These are phyloP conservation scores for Steromphala cineraria DNA, from an alignment of 2,888 invertebrate species.

Conservation along the genomic window DNA sequence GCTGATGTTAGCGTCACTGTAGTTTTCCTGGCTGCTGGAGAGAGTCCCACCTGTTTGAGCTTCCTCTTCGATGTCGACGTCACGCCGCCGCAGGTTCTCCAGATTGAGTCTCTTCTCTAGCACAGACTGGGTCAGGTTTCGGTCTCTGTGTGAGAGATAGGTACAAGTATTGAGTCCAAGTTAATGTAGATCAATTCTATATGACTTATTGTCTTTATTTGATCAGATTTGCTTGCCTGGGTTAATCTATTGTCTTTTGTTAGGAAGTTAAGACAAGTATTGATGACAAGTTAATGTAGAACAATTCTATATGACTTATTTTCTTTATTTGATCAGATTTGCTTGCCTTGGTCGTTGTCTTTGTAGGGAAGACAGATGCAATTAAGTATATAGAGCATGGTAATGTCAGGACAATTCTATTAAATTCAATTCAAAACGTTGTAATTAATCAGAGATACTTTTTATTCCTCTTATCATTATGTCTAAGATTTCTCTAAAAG, in stretches of 20 bases:
- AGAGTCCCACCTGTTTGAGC: slow-evolving; percentile 51
- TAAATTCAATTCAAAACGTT: no score
- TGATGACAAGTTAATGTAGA: no score
- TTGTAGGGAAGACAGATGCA: no score
- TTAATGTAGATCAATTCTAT: background rate
- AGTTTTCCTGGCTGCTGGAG: slow-evolving; percentile 45
- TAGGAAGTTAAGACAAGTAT: no score
- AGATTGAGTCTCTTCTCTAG: slow-evolving; percentile 70
- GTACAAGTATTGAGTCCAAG: background rate
- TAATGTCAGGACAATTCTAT: background rate
- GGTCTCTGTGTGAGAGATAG: slow-evolving; percentile 43
- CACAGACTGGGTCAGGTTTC: slow-evolving; percentile 50
- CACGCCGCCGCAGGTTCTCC: slow-evolving; percentile 65
- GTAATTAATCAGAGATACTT: no score
- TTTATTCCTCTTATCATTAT: no score
- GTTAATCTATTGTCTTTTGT: no score
- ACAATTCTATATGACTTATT: no score
- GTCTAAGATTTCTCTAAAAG: no score
- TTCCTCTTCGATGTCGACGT: slow-evolving; percentile 64
- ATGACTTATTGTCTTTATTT: background rate
- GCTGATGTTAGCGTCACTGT: slow-evolving; percentile 62
- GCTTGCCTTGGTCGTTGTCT: no score
- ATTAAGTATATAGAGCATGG: no score
- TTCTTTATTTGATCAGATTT: no score
- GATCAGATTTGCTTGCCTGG: background rate